Conservation (phyloP, 2,113 vertebrate genomes). For the Salvelinus sp. region DNA sequence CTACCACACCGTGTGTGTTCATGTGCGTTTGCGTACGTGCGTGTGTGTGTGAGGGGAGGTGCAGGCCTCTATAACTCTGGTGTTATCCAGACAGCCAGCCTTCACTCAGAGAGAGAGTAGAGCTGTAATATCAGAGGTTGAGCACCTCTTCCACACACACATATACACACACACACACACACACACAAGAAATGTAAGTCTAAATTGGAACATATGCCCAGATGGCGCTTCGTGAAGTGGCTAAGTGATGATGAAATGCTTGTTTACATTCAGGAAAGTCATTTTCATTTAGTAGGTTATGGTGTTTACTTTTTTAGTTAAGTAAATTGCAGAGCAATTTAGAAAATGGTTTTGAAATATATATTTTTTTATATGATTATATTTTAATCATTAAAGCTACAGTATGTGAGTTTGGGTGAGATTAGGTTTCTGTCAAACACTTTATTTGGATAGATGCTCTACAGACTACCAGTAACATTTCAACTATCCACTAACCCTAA, state of each 20-base stretch:
- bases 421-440: too few species aligned
- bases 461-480: too few species aligned
- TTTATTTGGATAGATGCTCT: too few species aligned
- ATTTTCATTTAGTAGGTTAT: background rate
- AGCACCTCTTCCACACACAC: constrained; percentile 4
- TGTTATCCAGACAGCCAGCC: constrained; percentile 34
- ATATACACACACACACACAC: constrained; percentile 6
- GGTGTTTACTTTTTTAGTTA: background rate
- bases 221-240: background rate
- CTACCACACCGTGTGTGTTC: background rate
- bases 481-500: too few species aligned
- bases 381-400: too few species aligned
- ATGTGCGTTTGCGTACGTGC: background rate
- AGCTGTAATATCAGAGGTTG: constrained; percentile 40
- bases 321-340: background rate
- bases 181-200: constrained; percentile 33
- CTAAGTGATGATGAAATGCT: constrained; percentile 16
- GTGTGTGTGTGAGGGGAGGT: constrained; percentile 9
- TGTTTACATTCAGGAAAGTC: background rate
- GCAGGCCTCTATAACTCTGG: constrained; percentile 23
- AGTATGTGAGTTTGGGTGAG: too few species aligned
- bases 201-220: constrained; percentile 20
- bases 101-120: constrained; percentile 45
- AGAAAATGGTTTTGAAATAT: background rate
- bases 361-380: background rate